Evolutionary conservation across 2,797 vertebrate species (phyloP).

Genomic region (Pristis pectinata): DNA sequence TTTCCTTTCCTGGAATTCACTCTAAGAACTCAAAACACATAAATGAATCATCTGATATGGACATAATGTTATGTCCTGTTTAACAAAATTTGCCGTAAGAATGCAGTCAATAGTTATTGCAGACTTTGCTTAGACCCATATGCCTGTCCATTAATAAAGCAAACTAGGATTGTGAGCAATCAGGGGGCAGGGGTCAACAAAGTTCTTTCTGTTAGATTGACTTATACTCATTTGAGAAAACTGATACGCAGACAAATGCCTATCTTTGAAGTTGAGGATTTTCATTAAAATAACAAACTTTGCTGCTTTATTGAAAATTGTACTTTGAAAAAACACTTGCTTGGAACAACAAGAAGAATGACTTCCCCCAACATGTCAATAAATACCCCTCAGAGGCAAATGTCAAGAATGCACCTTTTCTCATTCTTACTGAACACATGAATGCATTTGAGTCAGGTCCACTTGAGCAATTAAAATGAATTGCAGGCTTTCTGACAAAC

Average conservation of each 20-base stretch:
- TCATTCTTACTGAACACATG: conserved; percentile 2
- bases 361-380: neutral
- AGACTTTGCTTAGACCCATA: neutral
- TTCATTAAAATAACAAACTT: conserved; percentile 32
- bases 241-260: neutral
- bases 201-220: neutral
- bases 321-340: neutral
- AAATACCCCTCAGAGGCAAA: neutral
- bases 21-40: neutral
- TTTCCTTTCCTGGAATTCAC: neutral
- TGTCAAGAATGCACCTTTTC: neutral
- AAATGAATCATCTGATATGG: neutral
- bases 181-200: neutral
- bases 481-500: neutral
- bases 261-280: conserved; percentile 23
- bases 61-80: neutral
- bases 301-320: conserved; percentile 15
- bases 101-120: neutral
- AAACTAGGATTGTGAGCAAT: neutral
- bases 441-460: neutral
- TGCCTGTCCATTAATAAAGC: neutral
- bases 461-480: conserved; percentile 15
- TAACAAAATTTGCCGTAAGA: neutral
- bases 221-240: neutral
- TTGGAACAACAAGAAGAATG: conserved; percentile 25